A percentile compares a stretch with the other conserved stretches of the same genome.
These are phyloP conservation scores for Ormia ochracea DNA, from an alignment of 2,888 invertebrate species.

Conservation along the genomic window DNA sequence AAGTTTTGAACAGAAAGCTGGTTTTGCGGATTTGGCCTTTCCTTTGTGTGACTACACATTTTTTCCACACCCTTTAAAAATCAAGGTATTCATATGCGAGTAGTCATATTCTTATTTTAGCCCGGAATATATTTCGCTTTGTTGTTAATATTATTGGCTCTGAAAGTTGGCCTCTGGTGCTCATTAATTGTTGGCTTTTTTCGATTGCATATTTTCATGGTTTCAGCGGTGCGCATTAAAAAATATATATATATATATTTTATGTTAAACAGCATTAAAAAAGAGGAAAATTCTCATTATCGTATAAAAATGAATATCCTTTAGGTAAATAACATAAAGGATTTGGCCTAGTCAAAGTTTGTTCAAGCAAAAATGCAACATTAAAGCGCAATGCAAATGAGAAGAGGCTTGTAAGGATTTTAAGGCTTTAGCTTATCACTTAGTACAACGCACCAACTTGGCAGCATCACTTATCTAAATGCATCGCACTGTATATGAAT, in stretches of 20 bases:
- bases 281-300: conserved; percentile 36
- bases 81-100: neutral
- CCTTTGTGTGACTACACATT: neutral
- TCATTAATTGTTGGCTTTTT: conserved; percentile 58
- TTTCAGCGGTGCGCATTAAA: conserved; percentile 39
- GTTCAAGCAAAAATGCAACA: too few relatives aligned
- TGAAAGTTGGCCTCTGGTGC: conserved; percentile 57
- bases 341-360: too few relatives aligned
- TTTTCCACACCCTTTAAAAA: conserved; percentile 4
- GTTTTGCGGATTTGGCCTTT: neutral
- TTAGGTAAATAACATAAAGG: too few relatives aligned
- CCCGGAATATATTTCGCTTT: neutral
- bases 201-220: conserved; percentile 34
- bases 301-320: conserved; percentile 54
- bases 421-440: too few relatives aligned
- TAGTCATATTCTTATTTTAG: neutral
- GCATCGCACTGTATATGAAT: too few relatives aligned
- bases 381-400: too few relatives aligned
- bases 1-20: conserved; percentile 22
- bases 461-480: too few relatives aligned
- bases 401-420: too few relatives aligned
- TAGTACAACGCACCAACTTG: too few relatives aligned
- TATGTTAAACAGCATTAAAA: neutral
- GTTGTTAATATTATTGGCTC: conserved; percentile 12
- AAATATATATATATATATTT: conserved; percentile 34